phyloP scores from a whole-genome alignment of 1,140 invertebrate species.

The Stenopsyche tienmushanensis region DNA sequence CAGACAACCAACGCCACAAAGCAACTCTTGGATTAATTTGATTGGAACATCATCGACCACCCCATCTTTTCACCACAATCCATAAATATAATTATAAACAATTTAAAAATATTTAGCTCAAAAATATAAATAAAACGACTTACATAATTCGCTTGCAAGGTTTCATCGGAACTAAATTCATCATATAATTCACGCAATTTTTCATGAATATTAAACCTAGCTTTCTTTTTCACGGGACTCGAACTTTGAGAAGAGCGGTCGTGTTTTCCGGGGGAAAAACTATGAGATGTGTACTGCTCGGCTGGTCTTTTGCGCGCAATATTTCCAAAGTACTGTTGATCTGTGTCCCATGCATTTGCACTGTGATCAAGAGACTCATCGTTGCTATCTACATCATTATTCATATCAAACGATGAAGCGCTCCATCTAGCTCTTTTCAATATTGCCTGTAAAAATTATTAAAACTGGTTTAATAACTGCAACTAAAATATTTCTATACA shows the following conservation, averaged over 20 bases:
- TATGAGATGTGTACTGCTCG: slow-evolving; percentile 36
- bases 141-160: slow-evolving; percentile 53
- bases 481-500: neutral
- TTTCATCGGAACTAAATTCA: slow-evolving; percentile 54
- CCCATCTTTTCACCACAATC: no score
- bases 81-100: slow-evolving; percentile 12
- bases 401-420: slow-evolving; percentile 23
- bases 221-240: slow-evolving; percentile 47
- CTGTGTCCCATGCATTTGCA: slow-evolving; percentile 20
- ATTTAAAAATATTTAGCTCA: slow-evolving; percentile 8
- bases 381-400: slow-evolving; percentile 36
- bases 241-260: slow-evolving; percentile 49
- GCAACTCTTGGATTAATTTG: no score
- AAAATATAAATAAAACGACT: slow-evolving; percentile 41
- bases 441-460: slow-evolving; percentile 38
- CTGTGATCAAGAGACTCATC: slow-evolving; percentile 28
- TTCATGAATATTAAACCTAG: slow-evolving; percentile 61
- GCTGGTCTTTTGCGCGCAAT: slow-evolving; percentile 29
- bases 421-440: slow-evolving; percentile 39
- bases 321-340: slow-evolving; percentile 22
- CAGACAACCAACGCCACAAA: no score
- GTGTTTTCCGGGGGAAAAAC: slow-evolving; percentile 45
- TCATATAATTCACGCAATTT: slow-evolving; percentile 60
- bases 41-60: no score
- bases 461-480: no score